Percentiles rank a stretch among this genome's conserved stretches.
phyloP scores from a whole-genome alignment of 2,888 invertebrate species.

The Bimastos eiseni region DNA sequence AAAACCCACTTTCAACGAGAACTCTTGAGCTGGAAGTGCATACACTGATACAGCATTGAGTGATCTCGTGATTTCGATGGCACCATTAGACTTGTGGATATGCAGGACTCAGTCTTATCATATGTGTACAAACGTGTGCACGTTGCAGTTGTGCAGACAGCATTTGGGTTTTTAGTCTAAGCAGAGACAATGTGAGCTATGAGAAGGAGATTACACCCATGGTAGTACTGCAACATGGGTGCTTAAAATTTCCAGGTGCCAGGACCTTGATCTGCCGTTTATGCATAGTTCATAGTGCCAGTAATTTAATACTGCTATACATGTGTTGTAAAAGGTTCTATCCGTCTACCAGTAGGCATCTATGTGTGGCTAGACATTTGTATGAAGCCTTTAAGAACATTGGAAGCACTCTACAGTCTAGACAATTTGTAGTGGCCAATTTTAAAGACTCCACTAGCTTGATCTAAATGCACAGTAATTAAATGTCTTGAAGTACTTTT shows the following conservation, averaged over 20 bases:
- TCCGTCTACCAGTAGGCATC: background rate
- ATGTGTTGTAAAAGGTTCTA: background rate
- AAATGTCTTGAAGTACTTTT: background rate
- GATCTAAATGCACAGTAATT: background rate
- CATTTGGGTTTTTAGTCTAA: background rate
- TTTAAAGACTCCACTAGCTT: background rate
- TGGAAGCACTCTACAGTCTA: background rate
- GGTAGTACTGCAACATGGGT: background rate
- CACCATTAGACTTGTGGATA: background rate
- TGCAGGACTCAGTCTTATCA: background rate
- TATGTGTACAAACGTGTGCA: background rate
- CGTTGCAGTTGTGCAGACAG: background rate
- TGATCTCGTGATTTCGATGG: background rate
- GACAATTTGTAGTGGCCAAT: background rate
- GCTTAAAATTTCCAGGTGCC: background rate
- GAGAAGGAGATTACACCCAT: background rate
- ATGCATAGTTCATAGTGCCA: background rate
- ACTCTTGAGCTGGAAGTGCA: constrained; percentile 10
- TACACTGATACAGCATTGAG: background rate
- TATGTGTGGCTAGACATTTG: background rate
- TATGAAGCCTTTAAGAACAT: background rate
- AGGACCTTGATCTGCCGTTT: background rate
- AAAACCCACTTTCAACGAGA: background rate
- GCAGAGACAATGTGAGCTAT: background rate
- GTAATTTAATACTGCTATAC: background rate